Conservation (phyloP, 2,113 vertebrate genomes). For the Caranx melampygus region DNA sequence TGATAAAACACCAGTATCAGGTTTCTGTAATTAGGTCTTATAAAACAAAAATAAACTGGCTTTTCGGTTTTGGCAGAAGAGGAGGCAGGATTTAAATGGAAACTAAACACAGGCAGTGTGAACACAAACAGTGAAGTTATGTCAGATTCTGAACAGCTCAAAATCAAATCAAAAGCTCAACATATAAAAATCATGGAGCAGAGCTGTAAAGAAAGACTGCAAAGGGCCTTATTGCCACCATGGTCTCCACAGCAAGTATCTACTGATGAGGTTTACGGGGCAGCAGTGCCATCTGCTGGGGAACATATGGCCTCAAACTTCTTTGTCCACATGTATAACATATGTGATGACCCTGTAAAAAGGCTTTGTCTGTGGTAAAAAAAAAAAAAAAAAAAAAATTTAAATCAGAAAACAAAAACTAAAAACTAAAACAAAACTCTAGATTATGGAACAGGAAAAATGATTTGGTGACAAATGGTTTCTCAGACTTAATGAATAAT, state of each 20-base stretch:
- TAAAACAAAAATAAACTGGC: constrained; percentile 1
- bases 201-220: not conserved
- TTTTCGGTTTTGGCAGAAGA: not conserved
- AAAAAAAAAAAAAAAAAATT: constrained; percentile 15
- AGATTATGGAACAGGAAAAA: not conserved
- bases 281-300: constrained; percentile 67
- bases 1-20: not conserved
- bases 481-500: not conserved
- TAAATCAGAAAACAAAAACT: not conserved
- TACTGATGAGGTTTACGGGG: constrained; percentile 17
- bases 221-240: constrained; percentile 13
- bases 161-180: constrained; percentile 6
- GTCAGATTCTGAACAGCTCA: not conserved
- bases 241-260: constrained; percentile 8
- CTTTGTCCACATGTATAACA: not conserved
- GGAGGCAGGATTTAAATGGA: constrained; percentile 33
- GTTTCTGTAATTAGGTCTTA: not conserved
- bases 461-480: constrained; percentile 25
- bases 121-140: constrained; percentile 6
- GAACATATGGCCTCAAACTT: not conserved
- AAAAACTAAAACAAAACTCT: not conserved
- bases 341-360: not conserved
- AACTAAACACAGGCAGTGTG: constrained; percentile 2
- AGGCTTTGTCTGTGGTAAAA: not conserved
- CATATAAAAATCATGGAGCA: not conserved